Evolutionary conservation across 92 coral and sea anemone species (phyloP).

Genomic region (Porites rus): DNA sequence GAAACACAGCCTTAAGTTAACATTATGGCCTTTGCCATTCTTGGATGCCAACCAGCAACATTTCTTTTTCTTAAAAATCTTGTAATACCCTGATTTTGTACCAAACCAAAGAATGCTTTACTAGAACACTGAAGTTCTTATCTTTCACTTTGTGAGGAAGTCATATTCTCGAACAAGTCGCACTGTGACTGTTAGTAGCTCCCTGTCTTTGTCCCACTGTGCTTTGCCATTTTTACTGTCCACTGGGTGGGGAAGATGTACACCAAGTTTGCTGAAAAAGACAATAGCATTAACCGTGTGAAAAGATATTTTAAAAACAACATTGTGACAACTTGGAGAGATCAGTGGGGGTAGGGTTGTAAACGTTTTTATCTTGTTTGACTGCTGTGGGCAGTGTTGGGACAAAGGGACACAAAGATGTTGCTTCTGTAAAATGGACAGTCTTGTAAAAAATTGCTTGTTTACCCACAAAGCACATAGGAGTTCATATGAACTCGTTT

Average conservation of each 20-base stretch:
- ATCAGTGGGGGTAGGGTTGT: too few relatives aligned
- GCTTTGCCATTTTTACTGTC: conserved; percentile 97
- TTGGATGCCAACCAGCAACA: not conserved
- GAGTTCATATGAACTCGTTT: too few relatives aligned
- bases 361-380: too few relatives aligned
- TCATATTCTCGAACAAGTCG: conserved; percentile 84
- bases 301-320: too few relatives aligned
- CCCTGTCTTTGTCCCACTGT: conserved; percentile 86
- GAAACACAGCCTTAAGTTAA: not conserved
- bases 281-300: not conserved
- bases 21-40: not conserved
- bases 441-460: too few relatives aligned
- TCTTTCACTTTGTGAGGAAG: conserved; percentile 49
- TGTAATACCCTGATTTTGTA: too few relatives aligned
- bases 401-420: too few relatives aligned
- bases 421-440: too few relatives aligned
- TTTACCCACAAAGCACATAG: too few relatives aligned
- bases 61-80: not conserved
- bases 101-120: too few relatives aligned
- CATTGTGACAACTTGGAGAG: too few relatives aligned
- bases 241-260: conserved; percentile 91
- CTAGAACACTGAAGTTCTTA: not conserved
- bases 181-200: conserved; percentile 78
- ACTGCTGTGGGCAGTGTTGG: too few relatives aligned
- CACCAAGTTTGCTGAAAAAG: conserved; percentile 85